phyloP scores from a whole-genome alignment of 2,888 invertebrate species.

The Nymphalis urticae region DNA sequence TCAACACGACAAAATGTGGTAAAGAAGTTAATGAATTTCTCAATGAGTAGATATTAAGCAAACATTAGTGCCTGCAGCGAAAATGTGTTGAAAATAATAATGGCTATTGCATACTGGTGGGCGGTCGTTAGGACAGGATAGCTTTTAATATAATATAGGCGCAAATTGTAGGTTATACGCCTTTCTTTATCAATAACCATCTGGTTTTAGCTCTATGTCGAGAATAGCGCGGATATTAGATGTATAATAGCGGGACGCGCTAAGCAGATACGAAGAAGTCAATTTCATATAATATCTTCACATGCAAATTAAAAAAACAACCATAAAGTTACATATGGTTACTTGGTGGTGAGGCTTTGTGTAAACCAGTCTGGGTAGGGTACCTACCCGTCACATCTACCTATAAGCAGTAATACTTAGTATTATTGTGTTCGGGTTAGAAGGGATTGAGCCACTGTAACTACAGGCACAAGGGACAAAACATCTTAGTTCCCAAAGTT shows the following conservation, averaged over 20 bases:
- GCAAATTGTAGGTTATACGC: slow-evolving; percentile 38
- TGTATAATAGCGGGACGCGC: slow-evolving; percentile 2
- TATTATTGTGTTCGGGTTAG: too few species aligned
- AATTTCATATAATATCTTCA: background rate
- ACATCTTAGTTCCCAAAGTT: too few species aligned
- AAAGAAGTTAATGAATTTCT: slow-evolving; percentile 12
- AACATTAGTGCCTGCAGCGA: slow-evolving; percentile 27
- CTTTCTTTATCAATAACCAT: slow-evolving; percentile 37
- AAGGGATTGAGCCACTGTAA: too few species aligned
- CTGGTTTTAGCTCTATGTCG: slow-evolving; percentile 25
- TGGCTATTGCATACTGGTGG: slow-evolving; percentile 36
- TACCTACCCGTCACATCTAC: too few species aligned
- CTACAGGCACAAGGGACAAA: too few species aligned
- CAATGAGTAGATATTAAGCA: slow-evolving; percentile 16
- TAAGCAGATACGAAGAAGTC: background rate
- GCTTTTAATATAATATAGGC: slow-evolving; percentile 34
- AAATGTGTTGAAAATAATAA: slow-evolving; percentile 35
- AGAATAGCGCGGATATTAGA: slow-evolving; percentile 14
- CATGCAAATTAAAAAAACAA: background rate
- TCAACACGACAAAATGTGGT: slow-evolving; percentile 1
- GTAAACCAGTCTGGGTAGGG: too few species aligned
- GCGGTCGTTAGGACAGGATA: slow-evolving; percentile 35
- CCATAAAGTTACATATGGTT: too few species aligned
- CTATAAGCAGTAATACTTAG: too few species aligned
- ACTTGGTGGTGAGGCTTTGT: too few species aligned